Evolutionary conservation across 2,113 vertebrate genomes (phyloP).

Genomic region (Chionis minor): DNA sequence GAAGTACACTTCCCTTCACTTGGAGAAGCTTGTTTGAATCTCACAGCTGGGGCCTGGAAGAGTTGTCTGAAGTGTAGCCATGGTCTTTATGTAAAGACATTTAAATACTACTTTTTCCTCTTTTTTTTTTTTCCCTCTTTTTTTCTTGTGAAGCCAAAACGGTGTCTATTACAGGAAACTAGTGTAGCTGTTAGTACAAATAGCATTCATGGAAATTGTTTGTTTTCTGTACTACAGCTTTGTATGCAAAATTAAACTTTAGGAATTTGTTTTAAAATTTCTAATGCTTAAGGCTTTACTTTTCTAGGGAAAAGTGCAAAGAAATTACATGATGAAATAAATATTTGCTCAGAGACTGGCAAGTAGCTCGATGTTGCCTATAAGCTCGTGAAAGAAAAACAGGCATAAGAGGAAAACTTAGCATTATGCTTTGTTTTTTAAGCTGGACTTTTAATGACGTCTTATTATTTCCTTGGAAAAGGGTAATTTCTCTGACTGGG

Average conservation of each 20-base stretch:
- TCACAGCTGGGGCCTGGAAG: background rate
- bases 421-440: background rate
- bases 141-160: background rate
- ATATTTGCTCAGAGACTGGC: background rate
- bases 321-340: background rate
- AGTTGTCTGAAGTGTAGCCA: background rate
- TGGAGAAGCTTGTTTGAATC: background rate
- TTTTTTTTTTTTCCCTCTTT: background rate
- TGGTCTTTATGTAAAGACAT: background rate
- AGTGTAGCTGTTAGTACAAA: background rate
- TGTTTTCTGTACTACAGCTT: background rate
- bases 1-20: background rate
- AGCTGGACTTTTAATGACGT: background rate
- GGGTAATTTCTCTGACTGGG: rapidly evolving
- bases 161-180: background rate
- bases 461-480: background rate
- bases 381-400: background rate
- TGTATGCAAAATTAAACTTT: background rate
- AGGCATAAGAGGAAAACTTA: background rate
- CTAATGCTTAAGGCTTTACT: background rate
- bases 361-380: background rate
- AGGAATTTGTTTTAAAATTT: background rate
- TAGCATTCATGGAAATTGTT: background rate
- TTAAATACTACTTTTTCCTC: background rate
- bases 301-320: background rate